Conservation (phyloP, 1,140 invertebrate genomes). For the Drosophila ohnishii region DNA sequence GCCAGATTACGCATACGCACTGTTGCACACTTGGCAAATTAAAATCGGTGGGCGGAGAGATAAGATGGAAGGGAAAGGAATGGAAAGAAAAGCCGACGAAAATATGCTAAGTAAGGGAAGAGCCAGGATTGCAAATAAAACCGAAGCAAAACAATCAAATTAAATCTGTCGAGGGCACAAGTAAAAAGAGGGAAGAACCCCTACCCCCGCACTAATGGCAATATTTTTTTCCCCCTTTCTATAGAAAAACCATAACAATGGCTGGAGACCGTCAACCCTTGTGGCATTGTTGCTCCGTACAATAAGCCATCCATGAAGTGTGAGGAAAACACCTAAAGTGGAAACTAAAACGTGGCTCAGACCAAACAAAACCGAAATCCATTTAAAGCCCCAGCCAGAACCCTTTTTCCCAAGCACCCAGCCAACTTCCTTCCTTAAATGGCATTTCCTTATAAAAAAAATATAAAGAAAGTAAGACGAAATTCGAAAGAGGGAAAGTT, state of each 20-base stretch:
- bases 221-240: slow-evolving; percentile 49
- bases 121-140: slow-evolving; percentile 66
- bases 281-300: slow-evolving; percentile 46
- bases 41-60: slow-evolving; percentile 44
- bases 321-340: slow-evolving; percentile 74
- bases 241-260: slow-evolving; percentile 75
- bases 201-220: slow-evolving; percentile 62
- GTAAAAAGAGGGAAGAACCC: slow-evolving; percentile 6
- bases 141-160: slow-evolving; percentile 79
- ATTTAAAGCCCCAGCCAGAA: slow-evolving; percentile 68
- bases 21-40: slow-evolving; percentile 73
- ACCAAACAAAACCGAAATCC: slow-evolving; percentile 71
- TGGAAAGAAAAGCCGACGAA: slow-evolving; percentile 1
- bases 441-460: slow-evolving; percentile 57
- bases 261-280: slow-evolving; percentile 55
- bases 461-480: slow-evolving; percentile 9
- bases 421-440: slow-evolving; percentile 55
- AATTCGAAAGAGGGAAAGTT: slow-evolving; percentile 42
- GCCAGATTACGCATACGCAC: slow-evolving; percentile 76
- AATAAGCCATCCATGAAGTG: slow-evolving; percentile 68
- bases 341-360: slow-evolving; percentile 74
- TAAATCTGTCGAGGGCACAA: slow-evolving; percentile 67
- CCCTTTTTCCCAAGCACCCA: slow-evolving; percentile 32
- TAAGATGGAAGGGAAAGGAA: background rate
- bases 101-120: slow-evolving; percentile 55